Base-by-base conservation (phyloP, 2,797 vertebrate genomes). In the Adelosebastes latens region DNA sequence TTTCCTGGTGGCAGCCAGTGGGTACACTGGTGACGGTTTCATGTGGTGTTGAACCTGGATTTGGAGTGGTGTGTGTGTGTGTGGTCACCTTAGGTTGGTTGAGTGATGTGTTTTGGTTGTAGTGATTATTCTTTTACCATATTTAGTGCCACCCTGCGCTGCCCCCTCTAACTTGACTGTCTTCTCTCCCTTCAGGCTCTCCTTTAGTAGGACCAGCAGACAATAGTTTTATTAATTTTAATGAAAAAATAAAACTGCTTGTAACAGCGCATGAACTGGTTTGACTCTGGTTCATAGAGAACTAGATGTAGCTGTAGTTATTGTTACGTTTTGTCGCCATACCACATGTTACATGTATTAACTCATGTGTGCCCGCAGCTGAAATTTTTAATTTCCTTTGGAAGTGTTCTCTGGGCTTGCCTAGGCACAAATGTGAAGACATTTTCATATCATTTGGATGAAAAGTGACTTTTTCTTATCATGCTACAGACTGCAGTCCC, bases 351-450 rank as follows among this genome's bases (percentile, higher is more conserved):
- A 18, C 25, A 29, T 29, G 56, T 46, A 18, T 46, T 46, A 6
- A 46, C 16, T 16, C 42, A 46, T 46, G 18, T 46, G 14, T 46
- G 16, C 42, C 42, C 0, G 4, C 27, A 60, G 7, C 42, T 46
- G 42, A 46, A 46, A 46, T 46, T 18, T 46, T 46, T 16, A 3
- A 46, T 46, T 46, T 46, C 42, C 6, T 46, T 46, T 46, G 42
- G 42, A 16, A 16, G 42, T 46, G 42, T 18, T 46, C 42, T 46
- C 42, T 46, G 42, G 42, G 42, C 42, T 46, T 18, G 14, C 42
- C 0, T 0, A 42, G 0, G 14, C 42, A 46, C 42, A 46, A 18
- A 46, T 46, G 16, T 18, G 0, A 46, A 46, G 0, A 16, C 39
- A 42, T 42, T 42, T 42, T 42, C 14, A 42, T 16, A 39, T 39